phyloP scores from a whole-genome alignment of 2,797 vertebrate species.

The Myripristis jacobus region DNA sequence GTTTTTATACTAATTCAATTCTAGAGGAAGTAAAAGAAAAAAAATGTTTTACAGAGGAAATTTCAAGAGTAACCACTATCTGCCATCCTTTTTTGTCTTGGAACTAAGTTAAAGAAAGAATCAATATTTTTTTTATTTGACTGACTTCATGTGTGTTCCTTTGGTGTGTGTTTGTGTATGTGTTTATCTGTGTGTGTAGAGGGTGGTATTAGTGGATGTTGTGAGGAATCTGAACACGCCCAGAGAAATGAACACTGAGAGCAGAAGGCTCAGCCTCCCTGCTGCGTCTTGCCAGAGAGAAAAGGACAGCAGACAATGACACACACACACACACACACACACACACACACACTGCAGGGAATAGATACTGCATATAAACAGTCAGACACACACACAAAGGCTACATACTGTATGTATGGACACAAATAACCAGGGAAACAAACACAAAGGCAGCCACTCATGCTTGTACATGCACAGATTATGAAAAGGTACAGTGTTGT shows the following conservation, averaged over 20 bases:
- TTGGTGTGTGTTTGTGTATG: constrained; percentile 31
- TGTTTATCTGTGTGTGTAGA: neutral
- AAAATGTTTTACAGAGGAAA: constrained; percentile 2
- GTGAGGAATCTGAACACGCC: constrained; percentile 24
- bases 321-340: constrained; percentile 8
- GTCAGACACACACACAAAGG: neutral
- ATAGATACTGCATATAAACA: constrained; percentile 6
- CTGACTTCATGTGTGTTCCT: constrained; percentile 45
- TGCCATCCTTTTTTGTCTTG: constrained; percentile 21
- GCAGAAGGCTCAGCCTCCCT: constrained; percentile 21
- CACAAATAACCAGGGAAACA: neutral
- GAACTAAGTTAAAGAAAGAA: constrained; percentile 29
- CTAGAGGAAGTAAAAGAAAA: constrained; percentile 18
- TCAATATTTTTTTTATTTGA: constrained; percentile 54
- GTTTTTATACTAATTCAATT: constrained; percentile 4
- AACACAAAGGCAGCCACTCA: neutral
- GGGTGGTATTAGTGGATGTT: constrained; percentile 31
- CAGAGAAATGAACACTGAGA: constrained; percentile 38
- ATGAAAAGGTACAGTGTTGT: neutral
- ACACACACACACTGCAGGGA: constrained; percentile 4
- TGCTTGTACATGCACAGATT: neutral
- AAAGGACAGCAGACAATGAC: constrained; percentile 47
- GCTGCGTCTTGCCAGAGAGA: constrained; percentile 43
- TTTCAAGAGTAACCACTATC: constrained; percentile 20
- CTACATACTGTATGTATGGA: neutral